phyloP scores from a whole-genome alignment of 2,888 invertebrate species.

The Callosobruchus maculatus region DNA sequence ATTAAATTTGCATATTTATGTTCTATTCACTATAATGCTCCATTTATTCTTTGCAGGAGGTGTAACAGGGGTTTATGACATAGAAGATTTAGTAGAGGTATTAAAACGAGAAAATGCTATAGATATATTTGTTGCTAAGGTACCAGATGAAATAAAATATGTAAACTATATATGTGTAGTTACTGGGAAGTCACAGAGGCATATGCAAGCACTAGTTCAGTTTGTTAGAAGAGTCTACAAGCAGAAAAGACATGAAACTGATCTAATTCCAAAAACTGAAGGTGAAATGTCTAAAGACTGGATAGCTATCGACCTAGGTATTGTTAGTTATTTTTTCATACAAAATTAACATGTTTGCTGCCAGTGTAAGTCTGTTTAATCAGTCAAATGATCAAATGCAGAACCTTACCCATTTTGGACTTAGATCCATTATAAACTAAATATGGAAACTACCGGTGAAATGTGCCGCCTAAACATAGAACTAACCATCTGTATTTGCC shows the following conservation, averaged over 20 bases:
- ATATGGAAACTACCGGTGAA: too few relatives aligned
- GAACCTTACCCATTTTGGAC: too few relatives aligned
- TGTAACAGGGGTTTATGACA: conserved; percentile 77
- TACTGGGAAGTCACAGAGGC: conserved; percentile 68
- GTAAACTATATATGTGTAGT: conserved; percentile 83
- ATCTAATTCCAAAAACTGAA: conserved; percentile 72
- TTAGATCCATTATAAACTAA: too few relatives aligned
- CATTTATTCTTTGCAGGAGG: conserved; percentile 78
- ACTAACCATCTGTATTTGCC: too few relatives aligned
- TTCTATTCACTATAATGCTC: too few relatives aligned
- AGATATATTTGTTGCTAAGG: conserved; percentile 76
- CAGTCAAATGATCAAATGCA: too few relatives aligned
- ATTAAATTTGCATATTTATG: too few relatives aligned
- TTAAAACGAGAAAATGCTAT: conserved; percentile 72
- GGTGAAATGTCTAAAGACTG: conserved; percentile 75
- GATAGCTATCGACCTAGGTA: conserved; percentile 89
- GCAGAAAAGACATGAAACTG: conserved; percentile 59
- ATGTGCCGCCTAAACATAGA: too few relatives aligned
- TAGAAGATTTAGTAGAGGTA: conserved; percentile 77
- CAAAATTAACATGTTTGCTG: too few relatives aligned
- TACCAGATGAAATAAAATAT: conserved; percentile 73
- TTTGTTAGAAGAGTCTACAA: conserved; percentile 76
- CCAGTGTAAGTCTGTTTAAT: too few relatives aligned
- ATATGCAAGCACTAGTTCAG: conserved; percentile 70
- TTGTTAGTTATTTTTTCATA: too few relatives aligned